phyloP scores from a whole-genome alignment of 2,797 vertebrate genomes.

The Paramormyrops hopkinsi region DNA sequence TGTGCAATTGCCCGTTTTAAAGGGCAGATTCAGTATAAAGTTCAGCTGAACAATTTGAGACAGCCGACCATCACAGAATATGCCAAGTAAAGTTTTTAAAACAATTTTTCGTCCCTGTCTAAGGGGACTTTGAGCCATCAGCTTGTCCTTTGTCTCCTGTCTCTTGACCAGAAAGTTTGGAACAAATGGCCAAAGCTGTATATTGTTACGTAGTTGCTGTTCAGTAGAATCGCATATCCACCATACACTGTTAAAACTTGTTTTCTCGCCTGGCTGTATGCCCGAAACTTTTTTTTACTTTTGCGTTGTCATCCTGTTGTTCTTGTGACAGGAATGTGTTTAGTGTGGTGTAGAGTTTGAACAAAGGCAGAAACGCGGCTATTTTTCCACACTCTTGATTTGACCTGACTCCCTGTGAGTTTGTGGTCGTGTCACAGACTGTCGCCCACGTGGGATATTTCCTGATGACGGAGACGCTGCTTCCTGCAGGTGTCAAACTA shows the following conservation, averaged over 20 bases:
- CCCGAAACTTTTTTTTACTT: not conserved
- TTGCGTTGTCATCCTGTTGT: not conserved
- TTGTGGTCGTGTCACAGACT: not conserved
- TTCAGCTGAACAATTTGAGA: not conserved
- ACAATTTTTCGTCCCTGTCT: not conserved
- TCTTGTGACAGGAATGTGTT: not conserved
- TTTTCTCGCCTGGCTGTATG: not conserved
- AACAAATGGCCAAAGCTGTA: not conserved
- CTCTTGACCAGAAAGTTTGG: not conserved
- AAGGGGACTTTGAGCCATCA: not conserved
- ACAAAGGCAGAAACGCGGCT: not conserved
- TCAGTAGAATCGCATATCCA: not conserved
- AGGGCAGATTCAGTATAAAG: not conserved
- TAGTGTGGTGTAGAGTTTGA: not conserved
- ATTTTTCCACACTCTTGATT: not conserved
- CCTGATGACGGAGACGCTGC: not conserved
- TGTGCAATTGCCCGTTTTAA: not conserved
- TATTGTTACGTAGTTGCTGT: not conserved
- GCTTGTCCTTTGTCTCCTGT: not conserved
- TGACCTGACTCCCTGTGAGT: not conserved
- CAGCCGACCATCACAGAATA: not conserved
- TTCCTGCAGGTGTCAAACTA: not conserved
- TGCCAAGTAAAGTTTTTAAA: not conserved
- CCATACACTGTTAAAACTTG: not conserved
- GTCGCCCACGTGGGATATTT: not conserved